Conservation (phyloP, 2,888 invertebrate species). For the Ashinkailepas kermadecensis region DNA sequence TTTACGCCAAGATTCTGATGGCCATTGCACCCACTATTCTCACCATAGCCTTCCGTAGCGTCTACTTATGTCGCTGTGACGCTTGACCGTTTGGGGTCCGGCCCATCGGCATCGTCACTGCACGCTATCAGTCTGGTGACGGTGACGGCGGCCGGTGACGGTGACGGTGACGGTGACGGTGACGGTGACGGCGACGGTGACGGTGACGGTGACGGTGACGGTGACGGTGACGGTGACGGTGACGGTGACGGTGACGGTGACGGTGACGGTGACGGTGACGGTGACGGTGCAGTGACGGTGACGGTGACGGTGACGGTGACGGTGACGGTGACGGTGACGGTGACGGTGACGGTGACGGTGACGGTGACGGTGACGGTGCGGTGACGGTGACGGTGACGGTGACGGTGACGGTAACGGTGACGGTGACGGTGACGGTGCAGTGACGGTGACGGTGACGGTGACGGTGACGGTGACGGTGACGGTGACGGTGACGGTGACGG, state of each 20-base stretch:
- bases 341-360: constrained; percentile 2
- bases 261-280: constrained; percentile 8
- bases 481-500: constrained; percentile 11
- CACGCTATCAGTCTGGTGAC: too few relatives aligned
- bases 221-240: constrained; percentile 1
- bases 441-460: constrained; percentile 2
- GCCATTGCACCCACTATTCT: too few relatives aligned
- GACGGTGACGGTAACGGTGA: background rate
- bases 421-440: constrained; percentile 13
- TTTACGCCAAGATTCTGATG: too few relatives aligned
- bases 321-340: background rate
- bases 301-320: constrained; percentile 6
- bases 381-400: constrained; percentile 13
- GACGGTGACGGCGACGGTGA: constrained; percentile 5
- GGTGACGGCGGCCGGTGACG: background rate
- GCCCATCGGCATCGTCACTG: too few relatives aligned
- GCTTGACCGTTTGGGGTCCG: too few relatives aligned
- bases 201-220: constrained; percentile 3
- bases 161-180: background rate
- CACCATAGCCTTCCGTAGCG: too few relatives aligned
- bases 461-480: constrained; percentile 12
- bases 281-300: background rate
- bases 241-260: background rate
- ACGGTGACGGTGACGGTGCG: constrained; percentile 16
- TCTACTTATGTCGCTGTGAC: too few relatives aligned